phyloP scores from a whole-genome alignment of 2,113 vertebrate genomes.

The Pollachius pollachius region DNA sequence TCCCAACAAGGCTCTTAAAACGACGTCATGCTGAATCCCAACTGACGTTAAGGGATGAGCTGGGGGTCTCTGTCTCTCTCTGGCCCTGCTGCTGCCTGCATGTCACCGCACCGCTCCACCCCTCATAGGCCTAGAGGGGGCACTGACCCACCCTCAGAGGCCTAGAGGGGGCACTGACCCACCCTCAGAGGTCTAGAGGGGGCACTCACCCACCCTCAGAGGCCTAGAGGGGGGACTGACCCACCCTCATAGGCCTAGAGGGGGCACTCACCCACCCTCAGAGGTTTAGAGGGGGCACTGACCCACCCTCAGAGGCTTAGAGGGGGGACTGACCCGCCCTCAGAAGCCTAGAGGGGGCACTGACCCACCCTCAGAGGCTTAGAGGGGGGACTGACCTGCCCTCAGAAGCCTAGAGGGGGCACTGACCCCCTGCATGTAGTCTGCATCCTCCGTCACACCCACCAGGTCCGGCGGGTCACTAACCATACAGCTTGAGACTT shows the following conservation, averaged over 20 bases:
- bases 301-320: no score
- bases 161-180: no score
- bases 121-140: conserved; percentile 52
- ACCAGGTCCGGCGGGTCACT: background rate
- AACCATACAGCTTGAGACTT: conserved; percentile 28
- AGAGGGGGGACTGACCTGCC: conserved; percentile 31
- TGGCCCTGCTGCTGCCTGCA: conserved; percentile 13
- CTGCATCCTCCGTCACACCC: conserved; percentile 7
- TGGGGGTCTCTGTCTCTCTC: background rate
- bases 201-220: no score
- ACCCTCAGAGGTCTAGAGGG: no score
- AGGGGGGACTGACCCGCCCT: no score
- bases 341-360: no score
- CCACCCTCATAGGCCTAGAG: conserved; percentile 57
- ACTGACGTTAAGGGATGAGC: background rate
- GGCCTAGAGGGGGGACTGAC: conserved; percentile 21
- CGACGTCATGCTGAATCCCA: no score
- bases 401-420: conserved; percentile 61
- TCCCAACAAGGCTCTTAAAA: no score
- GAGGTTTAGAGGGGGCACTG: conserved; percentile 51
- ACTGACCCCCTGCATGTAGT: conserved; percentile 67
- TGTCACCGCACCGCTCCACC: conserved; percentile 36
- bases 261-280: conserved; percentile 62
- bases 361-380: no score
- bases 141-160: no score